Evolutionary conservation across 1,140 invertebrate genomes (phyloP).

Genomic region (Ganaspis sp.): DNA sequence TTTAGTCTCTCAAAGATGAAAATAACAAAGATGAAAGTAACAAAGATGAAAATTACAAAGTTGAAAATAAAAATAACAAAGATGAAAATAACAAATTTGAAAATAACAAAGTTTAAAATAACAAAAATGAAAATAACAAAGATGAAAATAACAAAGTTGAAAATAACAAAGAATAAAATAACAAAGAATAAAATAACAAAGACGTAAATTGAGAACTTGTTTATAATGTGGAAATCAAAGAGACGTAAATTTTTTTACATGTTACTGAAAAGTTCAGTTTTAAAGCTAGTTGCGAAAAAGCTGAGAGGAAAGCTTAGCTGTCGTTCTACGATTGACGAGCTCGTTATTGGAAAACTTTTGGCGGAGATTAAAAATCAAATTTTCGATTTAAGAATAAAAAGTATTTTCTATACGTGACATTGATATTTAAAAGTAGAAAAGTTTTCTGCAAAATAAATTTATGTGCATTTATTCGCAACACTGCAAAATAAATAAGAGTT

Average conservation of each 20-base stretch:
- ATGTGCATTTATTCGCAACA: not conserved
- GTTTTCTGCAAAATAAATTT: not conserved
- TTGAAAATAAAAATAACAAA: too few relatives aligned
- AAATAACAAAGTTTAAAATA: too few relatives aligned
- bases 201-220: too few relatives aligned
- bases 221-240: not conserved
- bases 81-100: too few relatives aligned
- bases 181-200: too few relatives aligned
- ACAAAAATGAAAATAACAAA: too few relatives aligned
- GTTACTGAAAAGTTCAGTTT: not conserved
- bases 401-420: not conserved
- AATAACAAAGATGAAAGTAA: too few relatives aligned
- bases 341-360: slow-evolving; percentile 4
- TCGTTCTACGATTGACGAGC: not conserved
- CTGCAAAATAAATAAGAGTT: not conserved
- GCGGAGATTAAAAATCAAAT: slow-evolving; percentile 67
- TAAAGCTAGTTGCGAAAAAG: not conserved
- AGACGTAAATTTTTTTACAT: not conserved
- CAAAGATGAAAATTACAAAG: too few relatives aligned
- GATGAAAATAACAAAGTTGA: too few relatives aligned
- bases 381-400: slow-evolving; percentile 71
- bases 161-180: too few relatives aligned
- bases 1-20: too few relatives aligned
- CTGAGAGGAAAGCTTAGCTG: not conserved
- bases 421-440: not conserved